These are phyloP conservation scores for Scomber scombrus DNA, from an alignment of 2,113 vertebrate species.

Conservation along the genomic window DNA sequence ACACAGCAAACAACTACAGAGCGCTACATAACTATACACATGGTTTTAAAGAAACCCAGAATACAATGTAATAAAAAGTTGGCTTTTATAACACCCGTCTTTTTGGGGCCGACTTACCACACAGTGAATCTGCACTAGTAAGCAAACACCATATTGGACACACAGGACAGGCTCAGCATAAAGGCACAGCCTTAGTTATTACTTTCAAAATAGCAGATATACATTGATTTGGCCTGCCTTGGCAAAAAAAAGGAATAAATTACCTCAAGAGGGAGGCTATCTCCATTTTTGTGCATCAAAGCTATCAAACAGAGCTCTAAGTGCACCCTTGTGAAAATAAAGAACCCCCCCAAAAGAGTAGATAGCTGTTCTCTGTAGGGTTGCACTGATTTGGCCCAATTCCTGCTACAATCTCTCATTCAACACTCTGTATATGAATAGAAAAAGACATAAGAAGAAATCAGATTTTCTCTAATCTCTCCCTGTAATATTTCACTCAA, in stretches of 20 bases:
- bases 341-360: constrained; percentile 23
- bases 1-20: constrained; percentile 2
- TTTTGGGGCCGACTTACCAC: neutral
- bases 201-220: constrained; percentile 42
- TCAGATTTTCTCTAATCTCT: neutral
- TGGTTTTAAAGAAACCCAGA: neutral
- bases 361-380: constrained; percentile 23
- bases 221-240: constrained; percentile 55
- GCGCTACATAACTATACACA: neutral
- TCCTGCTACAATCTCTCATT: constrained; percentile 8
- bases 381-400: constrained; percentile 15
- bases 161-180: constrained; percentile 13
- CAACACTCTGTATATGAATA: neutral
- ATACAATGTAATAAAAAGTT: neutral
- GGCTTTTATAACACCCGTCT: constrained; percentile 5
- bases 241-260: constrained; percentile 31
- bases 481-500: neutral
- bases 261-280: constrained; percentile 35
- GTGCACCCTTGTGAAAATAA: constrained; percentile 46
- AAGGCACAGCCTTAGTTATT: constrained; percentile 28
- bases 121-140: constrained; percentile 11
- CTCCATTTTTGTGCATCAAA: constrained; percentile 53
- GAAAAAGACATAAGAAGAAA: neutral
- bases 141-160: constrained; percentile 4
- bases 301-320: constrained; percentile 42